A percentile compares a stretch with the other conserved stretches of the same genome.
Conservation (phyloP, 2,113 vertebrate genomes). For the Tenrec ecaudatus region DNA sequence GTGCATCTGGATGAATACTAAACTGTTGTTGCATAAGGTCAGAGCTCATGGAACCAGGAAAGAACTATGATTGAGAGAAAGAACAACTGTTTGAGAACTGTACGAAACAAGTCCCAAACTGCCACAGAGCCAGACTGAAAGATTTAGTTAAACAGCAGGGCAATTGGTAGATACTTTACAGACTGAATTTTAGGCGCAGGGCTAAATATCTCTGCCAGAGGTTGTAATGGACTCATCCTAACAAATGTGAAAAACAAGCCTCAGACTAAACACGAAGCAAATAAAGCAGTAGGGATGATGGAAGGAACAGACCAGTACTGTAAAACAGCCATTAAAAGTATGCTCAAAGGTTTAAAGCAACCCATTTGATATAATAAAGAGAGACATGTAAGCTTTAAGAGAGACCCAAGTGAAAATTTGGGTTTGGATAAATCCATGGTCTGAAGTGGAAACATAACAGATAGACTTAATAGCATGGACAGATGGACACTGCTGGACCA, state of each 20-base stretch:
- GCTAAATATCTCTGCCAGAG: too few relatives aligned
- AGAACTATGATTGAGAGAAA: not conserved
- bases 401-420: slow-evolving; percentile 18
- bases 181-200: too few relatives aligned
- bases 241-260: too few relatives aligned
- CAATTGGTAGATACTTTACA: not conserved
- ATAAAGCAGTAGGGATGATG: too few relatives aligned
- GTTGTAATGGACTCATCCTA: too few relatives aligned
- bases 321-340: too few relatives aligned
- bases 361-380: too few relatives aligned
- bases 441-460: not conserved
- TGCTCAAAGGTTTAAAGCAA: too few relatives aligned
- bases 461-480: not conserved
- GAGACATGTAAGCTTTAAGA: not conserved
- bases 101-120: not conserved
- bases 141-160: not conserved
- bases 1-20: not conserved
- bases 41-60: not conserved
- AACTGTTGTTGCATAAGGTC: not conserved
- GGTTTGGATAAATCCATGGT: slow-evolving; percentile 8
- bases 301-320: too few relatives aligned
- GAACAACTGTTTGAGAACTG: not conserved
- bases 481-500: not conserved
- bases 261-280: too few relatives aligned
- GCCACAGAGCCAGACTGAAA: too few relatives aligned